phyloP scores from a whole-genome alignment of 2,113 vertebrate species.

The Amphilophus citrinellus region DNA sequence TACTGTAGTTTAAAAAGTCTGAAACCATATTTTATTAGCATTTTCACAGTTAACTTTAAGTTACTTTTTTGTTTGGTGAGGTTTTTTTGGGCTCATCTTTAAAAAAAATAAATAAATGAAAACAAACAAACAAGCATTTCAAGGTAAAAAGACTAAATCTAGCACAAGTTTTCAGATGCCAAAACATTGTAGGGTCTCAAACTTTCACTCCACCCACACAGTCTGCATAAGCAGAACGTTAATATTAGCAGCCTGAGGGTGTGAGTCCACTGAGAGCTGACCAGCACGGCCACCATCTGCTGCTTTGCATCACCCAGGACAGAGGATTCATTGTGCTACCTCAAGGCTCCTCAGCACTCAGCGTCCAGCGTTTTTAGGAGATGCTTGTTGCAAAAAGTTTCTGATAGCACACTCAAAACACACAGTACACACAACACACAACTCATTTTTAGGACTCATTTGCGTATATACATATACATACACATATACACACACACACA shows the following conservation, averaged over 20 bases:
- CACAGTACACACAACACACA: no score
- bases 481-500: no score
- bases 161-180: neutral
- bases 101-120: neutral
- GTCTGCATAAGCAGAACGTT: neutral
- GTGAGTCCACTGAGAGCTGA: conserved; percentile 5
- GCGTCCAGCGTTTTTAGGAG: neutral
- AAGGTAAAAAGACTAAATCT: neutral
- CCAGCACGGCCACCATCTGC: conserved; percentile 32
- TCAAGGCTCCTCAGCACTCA: neutral
- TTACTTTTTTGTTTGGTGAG: neutral
- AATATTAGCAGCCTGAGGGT: neutral
- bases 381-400: neutral
- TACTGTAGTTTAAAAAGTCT: neutral
- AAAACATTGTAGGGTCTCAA: neutral
- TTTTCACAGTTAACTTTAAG: neutral
- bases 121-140: neutral
- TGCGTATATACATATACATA: no score
- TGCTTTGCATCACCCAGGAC: neutral
- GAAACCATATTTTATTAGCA: neutral
- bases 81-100: neutral
- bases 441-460: no score
- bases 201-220: neutral
- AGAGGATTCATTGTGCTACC: neutral
- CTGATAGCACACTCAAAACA: neutral